Percentiles rank a stretch among this genome's conserved stretches.
phyloP scores from a whole-genome alignment of 1,140 invertebrate genomes.

The Ectropis grisescens region DNA sequence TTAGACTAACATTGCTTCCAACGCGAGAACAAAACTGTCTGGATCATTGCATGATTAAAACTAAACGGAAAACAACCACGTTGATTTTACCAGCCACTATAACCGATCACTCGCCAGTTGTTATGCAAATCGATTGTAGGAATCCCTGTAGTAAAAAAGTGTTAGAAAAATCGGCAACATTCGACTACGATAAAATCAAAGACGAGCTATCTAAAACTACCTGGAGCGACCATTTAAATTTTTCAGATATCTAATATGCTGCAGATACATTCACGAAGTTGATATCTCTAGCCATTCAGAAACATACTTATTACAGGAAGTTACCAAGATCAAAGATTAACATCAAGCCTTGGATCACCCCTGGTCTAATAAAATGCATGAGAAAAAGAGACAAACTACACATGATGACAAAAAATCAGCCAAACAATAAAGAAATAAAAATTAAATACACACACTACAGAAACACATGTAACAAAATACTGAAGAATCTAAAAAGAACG shows the following conservation, averaged over 20 bases:
- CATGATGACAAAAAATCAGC: too few species aligned
- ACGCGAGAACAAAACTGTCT: neutral
- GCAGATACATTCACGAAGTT: neutral
- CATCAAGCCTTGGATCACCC: constrained; percentile 4
- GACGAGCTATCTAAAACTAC: neutral
- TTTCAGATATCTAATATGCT: neutral
- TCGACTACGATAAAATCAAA: too few species aligned
- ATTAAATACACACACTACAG: constrained; percentile 10
- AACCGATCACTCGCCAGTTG: neutral
- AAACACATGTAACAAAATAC: constrained; percentile 5
- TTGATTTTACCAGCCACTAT: neutral
- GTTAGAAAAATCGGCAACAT: too few species aligned
- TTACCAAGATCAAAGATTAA: neutral
- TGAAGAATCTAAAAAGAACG: constrained; percentile 3
- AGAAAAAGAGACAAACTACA: too few species aligned
- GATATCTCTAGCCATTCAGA: too few species aligned
- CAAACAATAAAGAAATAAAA: constrained; percentile 1
- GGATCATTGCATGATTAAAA: neutral
- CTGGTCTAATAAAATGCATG: too few species aligned
- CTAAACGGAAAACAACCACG: neutral
- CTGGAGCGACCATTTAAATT: neutral
- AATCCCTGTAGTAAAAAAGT: neutral
- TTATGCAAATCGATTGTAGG: neutral
- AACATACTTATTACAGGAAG: too few species aligned
- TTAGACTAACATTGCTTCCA: too few species aligned